phyloP scores from a whole-genome alignment of 2,797 vertebrate species.

The Onychomys torridus region DNA sequence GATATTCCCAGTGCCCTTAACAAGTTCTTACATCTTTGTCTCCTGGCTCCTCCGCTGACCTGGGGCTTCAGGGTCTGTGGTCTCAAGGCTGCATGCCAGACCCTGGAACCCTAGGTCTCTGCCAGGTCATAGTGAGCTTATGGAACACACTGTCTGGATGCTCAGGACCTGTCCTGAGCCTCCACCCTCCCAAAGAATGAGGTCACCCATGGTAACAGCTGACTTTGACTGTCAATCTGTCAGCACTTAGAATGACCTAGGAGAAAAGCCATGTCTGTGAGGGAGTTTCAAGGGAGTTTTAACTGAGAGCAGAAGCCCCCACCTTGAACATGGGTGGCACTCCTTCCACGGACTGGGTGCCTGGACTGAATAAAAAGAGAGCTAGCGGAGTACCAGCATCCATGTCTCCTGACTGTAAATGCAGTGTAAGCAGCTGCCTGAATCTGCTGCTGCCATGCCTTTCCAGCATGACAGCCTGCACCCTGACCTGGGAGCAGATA shows the following conservation, averaged over 20 bases:
- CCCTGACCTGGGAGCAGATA: too few relatives aligned
- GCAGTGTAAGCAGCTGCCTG: background rate
- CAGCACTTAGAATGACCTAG: background rate
- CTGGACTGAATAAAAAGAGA: background rate
- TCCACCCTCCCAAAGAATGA: background rate
- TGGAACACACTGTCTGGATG: background rate
- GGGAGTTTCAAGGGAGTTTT: background rate
- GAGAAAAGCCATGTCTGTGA: background rate
- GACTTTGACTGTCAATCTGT: background rate
- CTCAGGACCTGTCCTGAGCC: background rate
- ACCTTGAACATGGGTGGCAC: background rate
- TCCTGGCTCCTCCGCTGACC: background rate
- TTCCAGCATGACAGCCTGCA: fast-evolving
- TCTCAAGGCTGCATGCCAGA: background rate
- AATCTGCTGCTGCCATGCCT: background rate
- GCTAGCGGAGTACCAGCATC: background rate
- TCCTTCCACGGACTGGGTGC: background rate
- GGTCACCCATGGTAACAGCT: background rate
- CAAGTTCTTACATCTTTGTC: background rate
- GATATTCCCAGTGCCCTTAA: background rate
- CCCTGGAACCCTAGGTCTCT: background rate
- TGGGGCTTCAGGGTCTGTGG: background rate
- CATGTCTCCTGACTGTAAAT: background rate
- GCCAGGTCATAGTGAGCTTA: background rate
- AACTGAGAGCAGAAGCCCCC: background rate